Evolutionary conservation across 2,888 invertebrate genomes (phyloP), one percentile per base, ranked within the genome.

Genomic region (Branchellion lobata): DNA sequence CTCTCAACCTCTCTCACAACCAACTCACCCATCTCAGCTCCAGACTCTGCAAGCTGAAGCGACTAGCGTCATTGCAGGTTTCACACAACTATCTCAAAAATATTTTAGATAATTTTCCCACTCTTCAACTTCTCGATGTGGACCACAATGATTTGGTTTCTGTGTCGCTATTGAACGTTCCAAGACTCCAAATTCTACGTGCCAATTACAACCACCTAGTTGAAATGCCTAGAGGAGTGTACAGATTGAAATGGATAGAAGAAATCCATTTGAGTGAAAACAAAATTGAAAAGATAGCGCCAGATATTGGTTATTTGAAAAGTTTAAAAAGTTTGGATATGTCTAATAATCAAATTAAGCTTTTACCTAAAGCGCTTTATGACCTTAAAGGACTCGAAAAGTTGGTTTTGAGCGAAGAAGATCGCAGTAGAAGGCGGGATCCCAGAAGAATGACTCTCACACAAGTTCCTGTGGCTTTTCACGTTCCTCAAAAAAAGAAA

Each of bases 1-100:
- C 84, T 1, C 81, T 87, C 29, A 86, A 87, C 74, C 78, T 87
- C 3, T 85, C 86, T 0, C 83, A 86, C 78, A 87, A 87, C 81
- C 80, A 83, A 24, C 81, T 87, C 0, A 82, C 83, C 0, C 81
- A 80, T 14, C 79, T 87, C 34, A 86, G 87, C 0, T 82, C 81
- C 8, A 82, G 81, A 31, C 51, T 84, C 31, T 71, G 82, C 24
- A 80, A 80, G 29, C 79, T 87, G 31, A 80, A 83, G 27, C 82
- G 84, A 24, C 83, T 87, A 5, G 81, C 82, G 27, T n/a, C 34
- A 18, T 21, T 77, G 1, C n/a, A 31, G 1, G 11, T 77, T 24
- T 65, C 61, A 1, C 53, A 77, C 77, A 80, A 80, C 34, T 29
- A 27, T 51, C 24, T 80, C 18, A 34, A 24, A n/a, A 53, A 68